Evolutionary conservation across 2,797 vertebrate genomes (phyloP).

Genomic region (Liparis tanakae): DNA sequence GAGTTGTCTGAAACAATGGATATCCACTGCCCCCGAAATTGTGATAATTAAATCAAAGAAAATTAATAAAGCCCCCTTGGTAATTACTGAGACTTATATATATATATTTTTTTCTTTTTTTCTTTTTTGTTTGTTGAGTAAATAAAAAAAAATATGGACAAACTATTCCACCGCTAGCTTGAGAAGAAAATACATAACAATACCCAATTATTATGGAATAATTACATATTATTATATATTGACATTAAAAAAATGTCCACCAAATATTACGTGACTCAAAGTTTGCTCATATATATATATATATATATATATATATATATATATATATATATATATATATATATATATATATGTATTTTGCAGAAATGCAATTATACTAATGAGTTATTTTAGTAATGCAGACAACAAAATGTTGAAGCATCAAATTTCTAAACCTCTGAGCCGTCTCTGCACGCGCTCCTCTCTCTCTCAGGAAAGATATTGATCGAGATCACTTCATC

Average conservation of each 20-base stretch:
- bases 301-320: not conserved
- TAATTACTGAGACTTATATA: no score
- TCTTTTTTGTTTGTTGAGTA: no score
- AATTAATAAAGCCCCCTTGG: no score
- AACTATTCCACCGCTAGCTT: not conserved
- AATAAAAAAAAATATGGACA: no score
- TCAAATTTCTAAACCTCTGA: not conserved
- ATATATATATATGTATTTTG: not conserved
- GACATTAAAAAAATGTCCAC: not conserved
- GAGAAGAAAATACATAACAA: not conserved
- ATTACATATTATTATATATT: no score
- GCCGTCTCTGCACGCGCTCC: not conserved
- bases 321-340: no score
- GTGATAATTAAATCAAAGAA: no score
- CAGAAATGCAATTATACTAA: not conserved
- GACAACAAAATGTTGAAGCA: not conserved
- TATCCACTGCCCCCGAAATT: no score
- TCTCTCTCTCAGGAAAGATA: conserved; percentile 35
- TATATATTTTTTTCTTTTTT: no score
- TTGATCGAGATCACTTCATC: conserved; percentile 48
- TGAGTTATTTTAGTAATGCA: not conserved
- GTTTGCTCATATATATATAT: not conserved
- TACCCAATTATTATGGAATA: no score
- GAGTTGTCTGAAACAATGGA: no score
- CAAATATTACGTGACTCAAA: not conserved